Conservation (phyloP, 2,888 invertebrate species). For the Penaeus monodon region DNA sequence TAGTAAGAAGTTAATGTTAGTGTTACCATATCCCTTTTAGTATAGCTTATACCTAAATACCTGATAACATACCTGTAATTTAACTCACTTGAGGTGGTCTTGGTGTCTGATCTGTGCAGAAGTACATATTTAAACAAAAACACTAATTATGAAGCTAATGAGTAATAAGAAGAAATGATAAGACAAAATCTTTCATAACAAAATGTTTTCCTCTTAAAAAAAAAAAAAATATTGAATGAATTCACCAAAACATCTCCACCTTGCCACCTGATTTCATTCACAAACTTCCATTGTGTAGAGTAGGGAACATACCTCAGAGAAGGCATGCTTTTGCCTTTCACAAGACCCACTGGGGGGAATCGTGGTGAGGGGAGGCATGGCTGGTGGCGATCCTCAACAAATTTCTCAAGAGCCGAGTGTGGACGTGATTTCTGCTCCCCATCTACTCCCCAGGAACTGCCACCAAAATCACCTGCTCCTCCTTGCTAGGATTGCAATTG, state of each 20-base stretch:
- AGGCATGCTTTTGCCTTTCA: constrained; percentile 97
- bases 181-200: not conserved
- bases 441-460: constrained; percentile 62
- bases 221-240: not conserved
- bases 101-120: no score
- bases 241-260: no score
- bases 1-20: no score
- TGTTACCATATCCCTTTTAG: no score
- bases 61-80: no score
- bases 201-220: not conserved
- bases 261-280: no score
- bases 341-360: constrained; percentile 73
- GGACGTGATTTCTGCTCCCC: constrained; percentile 65
- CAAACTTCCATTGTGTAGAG: not conserved
- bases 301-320: constrained; percentile 82
- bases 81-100: no score
- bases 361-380: constrained; percentile 47
- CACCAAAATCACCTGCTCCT: constrained; percentile 54
- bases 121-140: constrained; percentile 11
- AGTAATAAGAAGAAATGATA: not conserved
- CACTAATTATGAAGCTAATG: not conserved
- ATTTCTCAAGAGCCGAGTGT: constrained; percentile 67
- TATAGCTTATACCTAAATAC: no score
- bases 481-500: not conserved
- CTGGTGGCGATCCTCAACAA: constrained; percentile 59